phyloP scores from a whole-genome alignment of 1,140 invertebrate species.

The Galleria mellonella region DNA sequence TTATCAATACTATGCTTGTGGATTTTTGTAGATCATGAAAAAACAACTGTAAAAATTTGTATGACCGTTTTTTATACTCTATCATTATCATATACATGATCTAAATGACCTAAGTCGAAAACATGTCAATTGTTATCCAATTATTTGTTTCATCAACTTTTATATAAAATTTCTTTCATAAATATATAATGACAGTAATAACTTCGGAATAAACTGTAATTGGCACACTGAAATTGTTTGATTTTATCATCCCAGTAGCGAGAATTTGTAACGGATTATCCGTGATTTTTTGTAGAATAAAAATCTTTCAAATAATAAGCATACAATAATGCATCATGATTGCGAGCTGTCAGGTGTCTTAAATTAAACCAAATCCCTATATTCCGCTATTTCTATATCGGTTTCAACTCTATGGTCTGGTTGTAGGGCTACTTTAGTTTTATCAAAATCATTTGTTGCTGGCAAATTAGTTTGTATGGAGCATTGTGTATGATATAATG shows the following conservation, averaged over 20 bases:
- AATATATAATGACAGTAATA: too few relatives aligned
- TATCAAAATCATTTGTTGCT: background rate
- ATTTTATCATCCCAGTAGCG: conserved; percentile 19
- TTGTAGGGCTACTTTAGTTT: background rate
- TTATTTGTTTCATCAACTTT: too few relatives aligned
- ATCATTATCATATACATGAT: too few relatives aligned
- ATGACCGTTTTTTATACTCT: too few relatives aligned
- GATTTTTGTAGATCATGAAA: too few relatives aligned
- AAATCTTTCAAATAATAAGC: conserved; percentile 26
- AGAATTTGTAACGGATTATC: conserved; percentile 17
- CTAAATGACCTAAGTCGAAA: too few relatives aligned
- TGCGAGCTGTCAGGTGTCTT: conserved; percentile 25
- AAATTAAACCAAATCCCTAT: conserved; percentile 22
- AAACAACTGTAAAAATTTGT: too few relatives aligned
- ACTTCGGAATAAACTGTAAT: too few relatives aligned
- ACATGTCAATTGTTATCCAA: too few relatives aligned
- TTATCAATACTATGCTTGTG: too few relatives aligned
- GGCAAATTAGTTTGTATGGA: background rate
- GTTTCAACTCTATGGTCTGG: background rate
- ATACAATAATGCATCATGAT: conserved; percentile 35
- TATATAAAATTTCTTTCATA: too few relatives aligned
- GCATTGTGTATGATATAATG: background rate
- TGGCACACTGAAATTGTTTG: background rate
- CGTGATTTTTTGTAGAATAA: conserved; percentile 26
- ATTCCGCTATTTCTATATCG: background rate